Conservation (phyloP, 1,140 invertebrate genomes). For the Lepidurus couesii region DNA sequence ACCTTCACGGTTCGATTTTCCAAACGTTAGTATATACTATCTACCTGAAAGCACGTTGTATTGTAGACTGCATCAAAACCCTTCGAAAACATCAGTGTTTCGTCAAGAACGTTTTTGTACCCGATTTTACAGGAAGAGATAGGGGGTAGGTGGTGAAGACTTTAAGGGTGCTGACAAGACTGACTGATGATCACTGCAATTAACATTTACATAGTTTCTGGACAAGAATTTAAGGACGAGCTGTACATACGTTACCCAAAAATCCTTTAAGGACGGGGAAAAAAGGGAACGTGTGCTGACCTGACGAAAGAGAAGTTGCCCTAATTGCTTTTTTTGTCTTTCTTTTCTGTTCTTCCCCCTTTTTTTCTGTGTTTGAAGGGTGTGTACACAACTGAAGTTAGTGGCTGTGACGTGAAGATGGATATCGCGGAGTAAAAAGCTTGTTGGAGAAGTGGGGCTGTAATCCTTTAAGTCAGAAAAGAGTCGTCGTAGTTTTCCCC, state of each 20-base stretch:
- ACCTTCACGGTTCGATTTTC: neutral
- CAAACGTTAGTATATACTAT: neutral
- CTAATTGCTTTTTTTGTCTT: neutral
- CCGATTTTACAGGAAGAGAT: neutral
- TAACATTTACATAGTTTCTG: slow-evolving; percentile 20
- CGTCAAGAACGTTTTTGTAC: no score
- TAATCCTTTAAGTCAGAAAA: slow-evolving; percentile 4
- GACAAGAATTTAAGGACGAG: slow-evolving; percentile 15
- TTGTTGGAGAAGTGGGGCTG: neutral
- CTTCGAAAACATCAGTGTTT: no score
- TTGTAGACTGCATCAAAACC: no score
- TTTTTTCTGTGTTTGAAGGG: neutral
- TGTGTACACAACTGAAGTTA: slow-evolving; percentile 10
- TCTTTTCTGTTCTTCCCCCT: neutral
- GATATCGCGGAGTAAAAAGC: neutral
- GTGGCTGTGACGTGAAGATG: slow-evolving; percentile 20
- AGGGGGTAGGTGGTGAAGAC: neutral
- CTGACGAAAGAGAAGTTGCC: slow-evolving; percentile 19
- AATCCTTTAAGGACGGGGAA: neutral
- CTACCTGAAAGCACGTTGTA: neutral
- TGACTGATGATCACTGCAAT: slow-evolving; percentile 15
- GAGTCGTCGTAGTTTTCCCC: slow-evolving; percentile 7
- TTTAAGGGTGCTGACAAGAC: neutral
- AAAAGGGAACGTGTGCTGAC: neutral
- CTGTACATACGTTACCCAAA: neutral